phyloP scores from a whole-genome alignment of 2,113 vertebrate genomes.

The Phylloscopus whistleri region DNA sequence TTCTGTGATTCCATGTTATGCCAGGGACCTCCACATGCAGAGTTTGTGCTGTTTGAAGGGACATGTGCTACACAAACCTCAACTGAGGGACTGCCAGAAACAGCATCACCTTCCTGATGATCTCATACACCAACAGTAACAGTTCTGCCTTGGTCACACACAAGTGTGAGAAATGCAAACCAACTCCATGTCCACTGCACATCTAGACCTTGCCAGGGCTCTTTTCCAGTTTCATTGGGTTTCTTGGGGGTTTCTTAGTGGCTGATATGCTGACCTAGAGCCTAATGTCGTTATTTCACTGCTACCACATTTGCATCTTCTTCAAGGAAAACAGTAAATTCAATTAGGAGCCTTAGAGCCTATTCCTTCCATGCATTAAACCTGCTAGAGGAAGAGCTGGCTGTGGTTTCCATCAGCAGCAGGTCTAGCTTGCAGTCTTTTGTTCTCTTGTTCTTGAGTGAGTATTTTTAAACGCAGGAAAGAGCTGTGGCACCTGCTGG shows the following conservation, averaged over 20 bases:
- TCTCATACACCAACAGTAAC: not conserved
- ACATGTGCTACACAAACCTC: rapidly evolving
- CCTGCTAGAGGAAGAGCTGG: not conserved
- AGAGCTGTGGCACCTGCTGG: not conserved
- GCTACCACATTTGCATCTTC: not conserved
- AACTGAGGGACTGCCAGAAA: not conserved
- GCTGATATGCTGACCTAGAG: not conserved
- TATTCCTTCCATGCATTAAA: not conserved
- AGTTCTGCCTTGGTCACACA: not conserved
- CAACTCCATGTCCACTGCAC: not conserved
- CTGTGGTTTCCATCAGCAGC: not conserved
- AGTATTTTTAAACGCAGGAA: not conserved
- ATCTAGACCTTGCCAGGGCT: not conserved
- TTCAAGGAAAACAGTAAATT: not conserved
- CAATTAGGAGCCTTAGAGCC: not conserved
- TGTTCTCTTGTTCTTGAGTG: not conserved
- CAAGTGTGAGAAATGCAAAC: not conserved
- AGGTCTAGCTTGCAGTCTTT: not conserved
- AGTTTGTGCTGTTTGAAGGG: not conserved
- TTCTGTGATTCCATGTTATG: not conserved
- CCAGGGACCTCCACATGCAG: not conserved
- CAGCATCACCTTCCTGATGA: not conserved
- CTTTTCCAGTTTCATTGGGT: not conserved
- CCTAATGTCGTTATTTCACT: not conserved
- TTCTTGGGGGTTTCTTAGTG: not conserved